These are phyloP conservation scores for Pandemis corylana DNA, from an alignment of 2,888 invertebrate genomes.

Conservation along the genomic window DNA sequence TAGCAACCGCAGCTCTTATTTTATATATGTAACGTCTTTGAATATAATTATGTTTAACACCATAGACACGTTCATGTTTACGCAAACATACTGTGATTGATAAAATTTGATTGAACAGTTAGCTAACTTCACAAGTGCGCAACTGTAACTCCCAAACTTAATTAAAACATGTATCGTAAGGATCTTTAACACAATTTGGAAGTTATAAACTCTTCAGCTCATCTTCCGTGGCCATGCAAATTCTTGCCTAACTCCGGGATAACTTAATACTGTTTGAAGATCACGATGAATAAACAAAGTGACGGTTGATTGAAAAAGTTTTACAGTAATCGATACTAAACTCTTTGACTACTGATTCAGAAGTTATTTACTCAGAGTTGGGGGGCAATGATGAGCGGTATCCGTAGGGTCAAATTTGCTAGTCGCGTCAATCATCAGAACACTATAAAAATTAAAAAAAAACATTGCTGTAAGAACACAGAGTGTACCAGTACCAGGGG, in stretches of 20 bases:
- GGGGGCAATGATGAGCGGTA: background rate
- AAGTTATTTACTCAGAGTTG: background rate
- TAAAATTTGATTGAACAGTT: background rate
- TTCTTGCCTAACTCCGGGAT: constrained; percentile 28
- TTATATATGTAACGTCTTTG: too few relatives aligned
- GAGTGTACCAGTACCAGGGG: too few relatives aligned
- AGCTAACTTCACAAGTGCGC: constrained; percentile 16
- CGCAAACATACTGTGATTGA: background rate
- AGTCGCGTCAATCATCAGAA: background rate
- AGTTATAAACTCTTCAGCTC: constrained; percentile 28
- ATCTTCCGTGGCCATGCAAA: constrained; percentile 29
- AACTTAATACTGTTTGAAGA: constrained; percentile 35
- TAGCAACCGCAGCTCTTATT: too few relatives aligned
- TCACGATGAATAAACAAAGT: constrained; percentile 21
- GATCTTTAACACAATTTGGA: constrained; percentile 30
- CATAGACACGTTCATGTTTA: background rate
- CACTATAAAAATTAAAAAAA: too few relatives aligned
- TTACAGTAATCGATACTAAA: constrained; percentile 6
- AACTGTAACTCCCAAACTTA: constrained; percentile 24
- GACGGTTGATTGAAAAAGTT: constrained; percentile 35
- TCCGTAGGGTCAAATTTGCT: background rate
- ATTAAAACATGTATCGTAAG: constrained; percentile 32
- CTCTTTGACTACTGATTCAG: background rate
- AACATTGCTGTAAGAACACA: too few relatives aligned
- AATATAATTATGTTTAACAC: too few relatives aligned